Conservation (phyloP, 2,797 vertebrate genomes). For the Sebastes oblongus region DNA sequence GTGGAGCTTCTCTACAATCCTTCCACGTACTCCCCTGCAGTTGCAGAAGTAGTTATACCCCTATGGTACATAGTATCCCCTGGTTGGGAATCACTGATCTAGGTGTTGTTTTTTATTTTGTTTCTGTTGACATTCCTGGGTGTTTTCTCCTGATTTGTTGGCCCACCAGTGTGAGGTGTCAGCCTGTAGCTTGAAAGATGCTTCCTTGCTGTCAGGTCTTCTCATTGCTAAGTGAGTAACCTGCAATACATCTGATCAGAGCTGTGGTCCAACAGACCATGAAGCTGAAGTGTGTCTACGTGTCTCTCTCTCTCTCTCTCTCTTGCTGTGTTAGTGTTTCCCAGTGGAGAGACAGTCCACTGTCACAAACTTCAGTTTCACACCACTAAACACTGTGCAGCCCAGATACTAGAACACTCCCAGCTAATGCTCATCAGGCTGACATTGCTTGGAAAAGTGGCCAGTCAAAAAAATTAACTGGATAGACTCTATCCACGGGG, state of each 20-base stretch:
- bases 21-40: background rate
- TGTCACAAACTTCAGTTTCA: constrained; percentile 54
- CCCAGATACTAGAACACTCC: constrained; percentile 22
- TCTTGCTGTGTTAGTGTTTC: constrained; percentile 1
- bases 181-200: constrained; percentile 22
- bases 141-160: constrained; percentile 31
- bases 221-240: constrained; percentile 16
- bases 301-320: background rate
- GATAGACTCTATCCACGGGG: constrained; percentile 29
- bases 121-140: constrained; percentile 4
- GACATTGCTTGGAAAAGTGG: constrained; percentile 33
- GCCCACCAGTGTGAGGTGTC: constrained; percentile 27
- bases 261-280: constrained; percentile 22
- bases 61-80: background rate
- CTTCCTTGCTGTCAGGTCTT: constrained; percentile 22
- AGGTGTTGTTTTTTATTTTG: background rate
- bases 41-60: background rate
- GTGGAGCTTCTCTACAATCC: background rate
- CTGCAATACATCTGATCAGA: constrained; percentile 30
- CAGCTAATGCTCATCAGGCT: constrained; percentile 36
- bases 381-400: constrained; percentile 29
- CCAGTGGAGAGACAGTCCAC: constrained; percentile 27
- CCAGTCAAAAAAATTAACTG: constrained; percentile 33
- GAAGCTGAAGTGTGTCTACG: background rate
- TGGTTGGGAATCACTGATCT: background rate